Evolutionary conservation across 2,797 vertebrate genomes (phyloP), one percentile per base, ranked within the genome.

Genomic region (Schizothorax lantsangensis): DNA sequence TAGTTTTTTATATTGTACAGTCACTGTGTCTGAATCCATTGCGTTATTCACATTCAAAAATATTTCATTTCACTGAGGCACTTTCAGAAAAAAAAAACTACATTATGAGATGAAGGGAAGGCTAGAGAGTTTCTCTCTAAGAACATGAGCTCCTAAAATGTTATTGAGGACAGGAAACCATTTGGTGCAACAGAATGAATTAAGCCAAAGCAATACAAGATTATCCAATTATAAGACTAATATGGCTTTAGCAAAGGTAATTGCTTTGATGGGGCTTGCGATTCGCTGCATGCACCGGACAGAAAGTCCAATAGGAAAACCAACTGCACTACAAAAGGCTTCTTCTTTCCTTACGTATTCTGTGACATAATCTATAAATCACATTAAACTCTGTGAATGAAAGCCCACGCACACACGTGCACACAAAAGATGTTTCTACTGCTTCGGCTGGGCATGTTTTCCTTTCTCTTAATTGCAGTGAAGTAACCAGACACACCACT

Each of bases 181-280:
- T 93, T 96, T 91, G 92, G 87, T 93, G 87, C 91, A 91, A 94
- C 81, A 92, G 90, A 93, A 95, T 85, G 92, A 93, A 92, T 91
- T 92, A 91, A 94, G 93, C 93, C 94, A 92, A 91, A 89, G 95
- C 93, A 92, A 94, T 91, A 89, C 91, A 93, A 93, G 93, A 94
- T 94, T 94, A 95, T 92, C 81, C 91, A 94, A 90, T 95, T 95
- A 92, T 94, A 95, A 95, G 89, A 87, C 89, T 90, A 89, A 90
- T 84, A 85, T 89, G 85, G 86, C 74, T 91, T 90, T 89, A 88
- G 88, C 82, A 83, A 90, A 89, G 90, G 86, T 87, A 91, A 91
- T 90, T 90, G 87, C 85, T 86, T 89, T 59, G 68, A 84, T 86
- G 72, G 79, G 86, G 84, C 57, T 66, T 59, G 81, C 36, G 75